A percentile compares a stretch with the other conserved stretches of the same genome.
phyloP scores from a whole-genome alignment of 1,140 invertebrate species.

The Pogonus chalceus region DNA sequence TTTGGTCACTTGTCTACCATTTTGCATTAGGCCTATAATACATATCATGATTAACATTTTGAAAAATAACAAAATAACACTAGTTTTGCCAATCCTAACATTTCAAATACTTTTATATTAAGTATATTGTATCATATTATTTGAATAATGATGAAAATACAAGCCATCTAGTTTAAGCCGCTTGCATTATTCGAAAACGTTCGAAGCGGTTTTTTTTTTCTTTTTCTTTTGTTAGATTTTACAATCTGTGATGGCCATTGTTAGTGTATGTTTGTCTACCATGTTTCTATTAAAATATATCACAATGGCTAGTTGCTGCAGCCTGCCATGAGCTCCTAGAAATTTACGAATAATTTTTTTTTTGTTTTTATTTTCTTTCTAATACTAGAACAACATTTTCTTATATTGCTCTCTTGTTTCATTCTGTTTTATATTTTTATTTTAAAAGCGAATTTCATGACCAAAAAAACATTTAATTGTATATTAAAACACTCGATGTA shows the following conservation, averaged over 20 bases:
- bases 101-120: not conserved
- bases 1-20: conserved; percentile 1
- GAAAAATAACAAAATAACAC: conserved; percentile 1
- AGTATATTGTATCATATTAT: not conserved
- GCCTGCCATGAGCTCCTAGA: conserved; percentile 1
- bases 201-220: not conserved
- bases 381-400: too few species aligned
- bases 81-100: not conserved
- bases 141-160: not conserved
- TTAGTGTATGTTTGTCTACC: not conserved
- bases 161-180: not conserved
- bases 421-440: too few species aligned
- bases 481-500: too few species aligned
- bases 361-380: too few species aligned
- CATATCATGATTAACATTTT: not conserved
- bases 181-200: not conserved
- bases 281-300: conserved; percentile 4
- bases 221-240: too few species aligned
- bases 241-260: not conserved
- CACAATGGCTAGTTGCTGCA: conserved; percentile 4
- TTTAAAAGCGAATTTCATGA: too few species aligned
- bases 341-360: too few species aligned
- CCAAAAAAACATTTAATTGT: too few species aligned
- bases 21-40: not conserved
- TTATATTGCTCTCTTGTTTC: too few species aligned